Percentiles rank a stretch among this genome's conserved stretches.
Conservation (phyloP, 2,113 vertebrate genomes). For the Lichenostomus cassidix region DNA sequence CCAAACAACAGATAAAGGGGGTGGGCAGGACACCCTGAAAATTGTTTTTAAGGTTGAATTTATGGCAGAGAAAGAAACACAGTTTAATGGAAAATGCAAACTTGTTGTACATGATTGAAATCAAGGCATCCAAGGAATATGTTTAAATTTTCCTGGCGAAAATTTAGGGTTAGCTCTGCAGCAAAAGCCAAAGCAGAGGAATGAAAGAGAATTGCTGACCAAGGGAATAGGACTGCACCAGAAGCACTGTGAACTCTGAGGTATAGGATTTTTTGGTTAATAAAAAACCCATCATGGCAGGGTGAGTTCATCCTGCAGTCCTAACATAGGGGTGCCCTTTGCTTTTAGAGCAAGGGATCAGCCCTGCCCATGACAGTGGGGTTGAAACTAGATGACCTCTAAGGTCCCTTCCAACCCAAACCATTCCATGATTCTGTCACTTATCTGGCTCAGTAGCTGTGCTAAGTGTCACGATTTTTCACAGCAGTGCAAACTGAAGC, state of each 20-base stretch:
- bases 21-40: neutral
- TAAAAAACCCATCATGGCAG: neutral
- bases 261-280: neutral
- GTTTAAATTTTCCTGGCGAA: neutral
- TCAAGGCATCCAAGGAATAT: neutral
- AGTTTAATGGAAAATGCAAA: neutral
- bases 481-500: neutral
- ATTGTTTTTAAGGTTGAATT: neutral
- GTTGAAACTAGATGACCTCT: neutral
- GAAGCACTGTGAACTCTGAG: neutral
- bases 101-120: rapidly evolving
- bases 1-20: neutral
- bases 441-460: neutral
- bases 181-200: neutral
- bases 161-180: neutral
- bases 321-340: neutral
- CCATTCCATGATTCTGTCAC: neutral
- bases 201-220: neutral
- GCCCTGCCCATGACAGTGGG: neutral
- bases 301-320: neutral
- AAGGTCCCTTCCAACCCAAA: neutral
- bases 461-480: neutral
- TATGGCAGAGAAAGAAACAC: neutral
- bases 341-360: neutral
- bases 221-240: neutral